Conservation (phyloP, 2,113 vertebrate species). For the Nibea coibor region DNA sequence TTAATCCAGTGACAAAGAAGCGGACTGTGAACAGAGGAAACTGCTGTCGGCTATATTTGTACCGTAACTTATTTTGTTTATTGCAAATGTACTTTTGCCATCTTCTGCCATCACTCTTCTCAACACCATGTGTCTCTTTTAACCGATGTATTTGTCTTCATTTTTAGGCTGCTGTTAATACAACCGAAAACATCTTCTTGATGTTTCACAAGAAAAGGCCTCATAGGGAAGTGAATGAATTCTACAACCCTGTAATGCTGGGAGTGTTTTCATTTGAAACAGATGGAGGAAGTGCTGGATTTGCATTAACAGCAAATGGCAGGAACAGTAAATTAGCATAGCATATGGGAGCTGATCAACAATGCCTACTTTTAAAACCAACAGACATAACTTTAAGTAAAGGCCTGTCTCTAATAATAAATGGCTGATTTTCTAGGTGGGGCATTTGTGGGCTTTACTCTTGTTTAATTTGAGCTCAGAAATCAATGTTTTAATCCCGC, state of each 20-base stretch:
- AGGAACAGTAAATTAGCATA: conserved; percentile 37
- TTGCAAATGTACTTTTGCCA: not conserved
- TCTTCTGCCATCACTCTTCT: not conserved
- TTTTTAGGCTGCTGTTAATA: not conserved
- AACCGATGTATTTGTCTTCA: not conserved
- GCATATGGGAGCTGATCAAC: conserved; percentile 28
- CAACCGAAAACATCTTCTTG: conserved; percentile 5
- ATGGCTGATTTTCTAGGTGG: not conserved
- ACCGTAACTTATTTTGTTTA: not conserved
- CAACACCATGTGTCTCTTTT: too few relatives aligned
- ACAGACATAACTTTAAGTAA: not conserved
- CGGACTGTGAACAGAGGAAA: not conserved
- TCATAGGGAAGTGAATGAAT: not conserved
- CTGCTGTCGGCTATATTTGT: not conserved
- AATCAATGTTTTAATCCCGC: not conserved
- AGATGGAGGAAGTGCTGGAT: conserved; percentile 43
- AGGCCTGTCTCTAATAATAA: not conserved
- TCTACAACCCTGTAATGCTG: conserved; percentile 18
- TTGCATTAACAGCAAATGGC: conserved; percentile 38
- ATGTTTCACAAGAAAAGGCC: not conserved
- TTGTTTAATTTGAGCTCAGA: not conserved
- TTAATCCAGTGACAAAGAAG: not conserved
- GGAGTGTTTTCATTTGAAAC: conserved; percentile 47
- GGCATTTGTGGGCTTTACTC: not conserved
- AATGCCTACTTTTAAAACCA: conserved; percentile 9